phyloP scores from a whole-genome alignment of 2,888 invertebrate genomes.

The Watsonalla binaria region DNA sequence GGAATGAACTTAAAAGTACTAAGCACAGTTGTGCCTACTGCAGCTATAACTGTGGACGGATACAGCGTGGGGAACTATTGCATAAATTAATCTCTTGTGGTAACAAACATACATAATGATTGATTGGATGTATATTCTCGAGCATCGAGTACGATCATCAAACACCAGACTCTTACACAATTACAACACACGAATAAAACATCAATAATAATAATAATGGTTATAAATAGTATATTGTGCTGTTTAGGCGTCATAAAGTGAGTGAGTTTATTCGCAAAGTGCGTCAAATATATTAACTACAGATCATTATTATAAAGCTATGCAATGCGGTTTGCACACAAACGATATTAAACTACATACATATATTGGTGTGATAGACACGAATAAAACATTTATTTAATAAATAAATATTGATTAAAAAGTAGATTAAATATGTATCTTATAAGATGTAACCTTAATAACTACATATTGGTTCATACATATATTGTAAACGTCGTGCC shows the following conservation, averaged over 20 bases:
- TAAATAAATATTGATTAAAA: not conserved
- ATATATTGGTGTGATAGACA: not conserved
- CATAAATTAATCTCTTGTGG: no score
- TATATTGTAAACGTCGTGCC: not conserved
- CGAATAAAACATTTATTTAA: not conserved
- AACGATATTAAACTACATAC: not conserved
- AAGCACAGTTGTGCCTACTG: no score
- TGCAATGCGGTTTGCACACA: not conserved
- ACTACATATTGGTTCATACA: not conserved
- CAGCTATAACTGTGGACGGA: not conserved
- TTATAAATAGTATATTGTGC: not conserved
- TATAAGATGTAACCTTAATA: not conserved
- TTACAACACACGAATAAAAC: not conserved
- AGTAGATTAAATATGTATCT: not conserved
- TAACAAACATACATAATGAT: not conserved
- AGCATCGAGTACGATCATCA: not conserved
- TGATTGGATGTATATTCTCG: no score
- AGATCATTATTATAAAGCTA: not conserved
- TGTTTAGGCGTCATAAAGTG: not conserved
- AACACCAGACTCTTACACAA: not conserved
- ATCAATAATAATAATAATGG: no score
- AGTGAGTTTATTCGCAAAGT: not conserved
- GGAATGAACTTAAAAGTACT: not conserved
- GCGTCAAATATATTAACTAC: not conserved
- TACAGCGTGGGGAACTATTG: not conserved